Base-by-base conservation (phyloP, 1,140 invertebrate species). In the Orius laevigatus region DNA sequence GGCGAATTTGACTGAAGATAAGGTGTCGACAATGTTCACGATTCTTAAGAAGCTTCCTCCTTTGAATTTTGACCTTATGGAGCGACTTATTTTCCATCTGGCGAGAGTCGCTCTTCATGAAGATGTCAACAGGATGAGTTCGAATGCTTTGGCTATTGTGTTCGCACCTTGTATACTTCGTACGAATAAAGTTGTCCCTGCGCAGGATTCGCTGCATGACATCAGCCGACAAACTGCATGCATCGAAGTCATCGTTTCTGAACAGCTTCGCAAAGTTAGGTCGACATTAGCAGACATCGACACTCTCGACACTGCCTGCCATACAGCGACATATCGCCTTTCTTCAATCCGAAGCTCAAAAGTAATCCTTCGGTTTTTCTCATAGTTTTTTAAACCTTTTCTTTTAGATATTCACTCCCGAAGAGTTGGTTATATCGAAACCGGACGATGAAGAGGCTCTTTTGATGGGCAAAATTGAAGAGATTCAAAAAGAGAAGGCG, bases 161-260 rank as follows among this genome's bases (percentile, higher is more conserved):
- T 95, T 95, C 68, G 89, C 90, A 9, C 92, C 92, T 5, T 94
- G 89, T 65, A 84, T 96, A 45, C 67, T 96, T 48, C 71, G 89
- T 43, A 88, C 87, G 31, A 84, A 85, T 63, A 80, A 86, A 61
- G 64, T 76, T 39, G 71, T 91, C 44, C 85, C 86, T 25, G 89
- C 88, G 11, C 90, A 94, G 65, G 89, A 90, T 61, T 85, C 84
- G 56, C 69, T 93, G 43, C 76, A 79, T 56, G 81, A 85, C 59
- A 84, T 86, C 50, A 72, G 76, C 51, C 70, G 76, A 9, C 81
- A 85, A 61, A 87, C 83, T 35, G 76, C 79, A 56, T 89, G 85
- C 62, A 79, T 95, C 32, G 87, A 93, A 63, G 81, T 81, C 36
- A 84, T 95, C 19, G 83, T 94, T 10, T 71, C 76, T 43, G 84